Evolutionary conservation across 92 coral and sea anemone species (phyloP), one percentile per base, ranked within the genome.

Genomic region (Plumapathes pennacea): DNA sequence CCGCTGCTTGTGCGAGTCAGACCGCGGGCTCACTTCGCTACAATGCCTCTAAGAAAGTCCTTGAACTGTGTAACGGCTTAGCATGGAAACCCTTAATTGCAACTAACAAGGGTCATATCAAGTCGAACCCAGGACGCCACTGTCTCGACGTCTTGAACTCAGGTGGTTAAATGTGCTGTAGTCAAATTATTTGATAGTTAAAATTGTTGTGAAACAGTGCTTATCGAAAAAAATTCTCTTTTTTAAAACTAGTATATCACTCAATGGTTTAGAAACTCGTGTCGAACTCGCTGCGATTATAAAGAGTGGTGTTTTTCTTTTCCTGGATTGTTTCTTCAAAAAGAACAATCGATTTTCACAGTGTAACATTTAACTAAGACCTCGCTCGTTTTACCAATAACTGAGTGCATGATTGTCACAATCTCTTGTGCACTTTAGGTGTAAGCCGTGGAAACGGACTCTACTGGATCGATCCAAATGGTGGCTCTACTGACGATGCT

Each of bases 401-500:
- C n/a, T n/a, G n/a, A n/a, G n/a, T n/a, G n/a, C n/a, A n/a, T n/a
- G n/a, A n/a, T n/a, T n/a, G n/a, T n/a, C n/a, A n/a, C n/a, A n/a
- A n/a, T n/a, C n/a, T n/a, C n/a, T 51, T 20, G 25, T 48, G n/a
- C 7, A 10, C 15, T 44, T 32, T 54, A 79, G 86, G 86, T 19
- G 49, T 54, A 13, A 72, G 86, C 46, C 90, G 48, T 30, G 91
- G 91, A 12, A 75, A 50, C 40, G 86, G 76, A 8, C 40, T 72
- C 18, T 84, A 84, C 36, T 84, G 91, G 86, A 84, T 84, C 31
- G 83, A 84, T 48, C 90, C 82, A 0, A 84, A 72, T 51, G 85
- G 78, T 6, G 90, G 82, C 10, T 59, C 81, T 8, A 38, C 77
- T 5, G 85, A 84, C 50, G 90, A 84, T 47, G 77, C 90, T 45